Conservation (phyloP, 1,140 invertebrate species). For the Physella acuta region DNA sequence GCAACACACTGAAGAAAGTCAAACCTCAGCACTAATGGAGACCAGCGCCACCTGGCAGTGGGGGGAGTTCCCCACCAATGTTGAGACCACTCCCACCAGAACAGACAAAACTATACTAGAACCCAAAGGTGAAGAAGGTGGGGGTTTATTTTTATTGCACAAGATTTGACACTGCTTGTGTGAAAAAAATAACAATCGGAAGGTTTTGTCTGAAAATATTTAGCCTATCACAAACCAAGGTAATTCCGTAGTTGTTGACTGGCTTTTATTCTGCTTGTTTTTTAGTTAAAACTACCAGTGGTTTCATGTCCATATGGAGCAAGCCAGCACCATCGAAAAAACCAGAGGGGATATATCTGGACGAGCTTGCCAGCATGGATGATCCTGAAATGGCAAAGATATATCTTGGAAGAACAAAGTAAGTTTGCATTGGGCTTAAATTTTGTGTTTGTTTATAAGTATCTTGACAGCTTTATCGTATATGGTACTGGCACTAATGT, state of each 20-base stretch:
- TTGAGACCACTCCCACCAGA: neutral
- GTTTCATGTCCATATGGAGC: constrained; percentile 84
- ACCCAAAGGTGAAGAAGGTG: neutral
- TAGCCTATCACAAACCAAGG: too few relatives aligned
- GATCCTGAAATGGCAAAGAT: constrained; percentile 87
- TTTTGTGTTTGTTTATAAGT: too few relatives aligned
- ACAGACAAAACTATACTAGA: neutral
- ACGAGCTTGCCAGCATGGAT: constrained; percentile 84
- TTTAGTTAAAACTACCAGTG: constrained; percentile 61
- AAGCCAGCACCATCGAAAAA: constrained; percentile 48
- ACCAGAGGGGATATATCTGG: constrained; percentile 75
- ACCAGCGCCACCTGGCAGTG: constrained; percentile 83
- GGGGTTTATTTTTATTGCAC: too few relatives aligned
- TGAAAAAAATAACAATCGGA: too few relatives aligned
- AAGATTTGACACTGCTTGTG: neutral
- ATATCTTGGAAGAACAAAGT: constrained; percentile 73
- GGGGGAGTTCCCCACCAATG: constrained; percentile 83
- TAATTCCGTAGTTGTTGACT: too few relatives aligned
- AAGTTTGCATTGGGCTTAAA: too few relatives aligned
- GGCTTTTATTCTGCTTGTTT: too few relatives aligned
- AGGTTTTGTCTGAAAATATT: too few relatives aligned
- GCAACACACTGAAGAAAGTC: constrained; percentile 60
- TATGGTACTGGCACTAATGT: too few relatives aligned
- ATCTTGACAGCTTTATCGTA: too few relatives aligned
- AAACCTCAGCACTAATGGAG: constrained; percentile 59